A percentile compares a stretch with the other conserved stretches of the same genome.
phyloP scores from a whole-genome alignment of 2,113 vertebrate species.

The Zosterops lateralis region DNA sequence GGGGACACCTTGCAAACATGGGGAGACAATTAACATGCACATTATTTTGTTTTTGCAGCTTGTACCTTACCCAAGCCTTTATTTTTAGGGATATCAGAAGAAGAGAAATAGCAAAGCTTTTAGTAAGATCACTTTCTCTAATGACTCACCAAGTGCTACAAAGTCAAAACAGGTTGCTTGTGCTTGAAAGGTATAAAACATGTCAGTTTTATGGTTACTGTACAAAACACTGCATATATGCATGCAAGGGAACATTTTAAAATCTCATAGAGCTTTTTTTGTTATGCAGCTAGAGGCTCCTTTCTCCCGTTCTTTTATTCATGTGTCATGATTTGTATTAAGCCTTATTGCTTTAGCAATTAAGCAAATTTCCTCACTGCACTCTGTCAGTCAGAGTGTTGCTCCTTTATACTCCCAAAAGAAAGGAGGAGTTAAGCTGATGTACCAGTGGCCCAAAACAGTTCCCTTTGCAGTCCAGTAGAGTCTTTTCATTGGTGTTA shows the following conservation, averaged over 20 bases:
- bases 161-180: constrained; percentile 64
- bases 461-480: not conserved
- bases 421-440: not conserved
- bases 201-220: constrained; percentile 63
- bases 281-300: not conserved
- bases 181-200: constrained; percentile 61
- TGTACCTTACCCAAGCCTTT: not conserved
- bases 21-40: not conserved
- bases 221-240: constrained; percentile 52
- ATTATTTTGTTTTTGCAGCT: not conserved
- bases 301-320: constrained; percentile 33
- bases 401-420: not conserved
- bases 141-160: constrained; percentile 48
- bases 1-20: not conserved
- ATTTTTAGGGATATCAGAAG: not conserved
- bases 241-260: constrained; percentile 22
- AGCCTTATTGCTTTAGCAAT: constrained; percentile 24
- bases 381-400: not conserved
- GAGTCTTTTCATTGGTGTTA: not conserved
- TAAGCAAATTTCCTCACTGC: constrained; percentile 43
- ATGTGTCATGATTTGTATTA: constrained; percentile 45
- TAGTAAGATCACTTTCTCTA: constrained; percentile 56
- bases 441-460: not conserved
- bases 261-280: not conserved
- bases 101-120: constrained; percentile 44